Percentiles rank a stretch among this genome's conserved stretches.
These are phyloP conservation scores for Tokudaia tokunoshimensis DNA, from an alignment of 2,797 vertebrate species.

Conservation along the genomic window DNA sequence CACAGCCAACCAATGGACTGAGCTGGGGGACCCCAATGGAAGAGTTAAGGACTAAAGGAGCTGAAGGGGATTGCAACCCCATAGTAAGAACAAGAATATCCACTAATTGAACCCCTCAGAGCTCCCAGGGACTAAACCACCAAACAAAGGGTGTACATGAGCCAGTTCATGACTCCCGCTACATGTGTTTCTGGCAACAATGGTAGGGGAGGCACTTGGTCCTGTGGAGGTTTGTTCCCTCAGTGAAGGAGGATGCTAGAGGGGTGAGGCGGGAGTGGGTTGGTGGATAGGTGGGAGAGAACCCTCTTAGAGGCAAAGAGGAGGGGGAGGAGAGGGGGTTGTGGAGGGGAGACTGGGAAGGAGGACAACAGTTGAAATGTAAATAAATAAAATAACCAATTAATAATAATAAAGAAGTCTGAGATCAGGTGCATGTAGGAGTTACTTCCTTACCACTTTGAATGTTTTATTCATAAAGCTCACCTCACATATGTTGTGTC, in stretches of 20 bases:
- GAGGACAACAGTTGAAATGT: not conserved
- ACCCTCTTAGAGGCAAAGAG: not conserved
- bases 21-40: not conserved
- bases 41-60: not conserved
- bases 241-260: not conserved
- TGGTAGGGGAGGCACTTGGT: not conserved
- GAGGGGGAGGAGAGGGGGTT: not conserved
- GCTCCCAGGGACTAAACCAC: not conserved
- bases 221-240: not conserved
- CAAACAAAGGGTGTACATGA: not conserved
- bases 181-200: not conserved
- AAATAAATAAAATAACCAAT: not conserved
- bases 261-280: not conserved
- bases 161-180: not conserved
- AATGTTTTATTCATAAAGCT: not conserved
- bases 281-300: not conserved
- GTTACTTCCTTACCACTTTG: not conserved
- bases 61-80: not conserved
- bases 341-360: not conserved
- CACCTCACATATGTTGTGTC: not conserved
- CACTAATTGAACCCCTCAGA: not conserved
- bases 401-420: not conserved
- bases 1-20: not conserved
- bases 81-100: not conserved
- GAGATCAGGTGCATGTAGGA: not conserved